phyloP scores from a whole-genome alignment of 2,113 vertebrate genomes.

The Aspiorhynchus laticeps region DNA sequence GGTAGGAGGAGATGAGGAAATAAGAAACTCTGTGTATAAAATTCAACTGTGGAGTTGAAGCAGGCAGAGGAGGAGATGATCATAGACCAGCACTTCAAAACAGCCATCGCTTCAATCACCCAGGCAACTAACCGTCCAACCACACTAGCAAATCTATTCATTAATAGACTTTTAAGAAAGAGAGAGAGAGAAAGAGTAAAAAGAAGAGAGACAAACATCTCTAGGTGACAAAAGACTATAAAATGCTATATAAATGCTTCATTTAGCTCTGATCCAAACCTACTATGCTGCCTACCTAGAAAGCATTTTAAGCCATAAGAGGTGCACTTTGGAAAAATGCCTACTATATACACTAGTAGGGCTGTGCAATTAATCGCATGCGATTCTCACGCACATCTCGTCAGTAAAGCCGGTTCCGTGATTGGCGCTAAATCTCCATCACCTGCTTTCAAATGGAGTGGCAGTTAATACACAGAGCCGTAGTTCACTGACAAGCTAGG shows the following conservation, averaged over 20 bases:
- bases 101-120: constrained; percentile 16
- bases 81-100: constrained; percentile 33
- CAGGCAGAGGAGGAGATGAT: constrained; percentile 19
- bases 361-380: no score
- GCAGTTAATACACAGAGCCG: no score
- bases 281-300: background rate
- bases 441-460: no score
- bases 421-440: no score
- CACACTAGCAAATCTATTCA: constrained; percentile 23
- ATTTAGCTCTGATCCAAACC: constrained; percentile 3
- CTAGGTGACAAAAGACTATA: constrained; percentile 25
- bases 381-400: no score
- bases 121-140: constrained; percentile 31
- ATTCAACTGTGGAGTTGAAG: constrained; percentile 8
- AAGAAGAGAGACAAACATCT: background rate
- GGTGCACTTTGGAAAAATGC: background rate
- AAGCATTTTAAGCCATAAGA: background rate
- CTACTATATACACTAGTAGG: no score
- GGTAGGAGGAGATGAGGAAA: background rate
- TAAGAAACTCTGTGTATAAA: constrained; percentile 16
- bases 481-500: no score
- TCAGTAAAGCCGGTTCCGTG: no score
- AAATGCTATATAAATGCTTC: background rate
- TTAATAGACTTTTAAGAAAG: background rate
- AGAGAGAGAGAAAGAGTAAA: background rate